Conservation (phyloP, 2,113 vertebrate species). For the Limnothrissa miodon region DNA sequence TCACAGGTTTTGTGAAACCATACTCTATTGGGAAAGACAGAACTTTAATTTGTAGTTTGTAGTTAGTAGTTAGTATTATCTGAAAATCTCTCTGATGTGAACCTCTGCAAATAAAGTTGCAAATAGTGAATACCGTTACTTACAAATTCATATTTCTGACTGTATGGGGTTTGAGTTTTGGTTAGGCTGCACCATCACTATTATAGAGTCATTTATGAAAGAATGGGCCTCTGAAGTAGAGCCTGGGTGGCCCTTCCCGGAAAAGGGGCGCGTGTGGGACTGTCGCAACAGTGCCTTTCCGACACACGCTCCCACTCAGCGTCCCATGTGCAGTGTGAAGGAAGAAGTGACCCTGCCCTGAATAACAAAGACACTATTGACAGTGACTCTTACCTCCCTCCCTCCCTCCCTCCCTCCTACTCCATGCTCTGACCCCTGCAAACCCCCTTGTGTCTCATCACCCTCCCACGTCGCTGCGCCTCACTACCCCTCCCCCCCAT, state of each 20-base stretch:
- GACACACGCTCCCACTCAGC: conserved; percentile 48
- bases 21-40: neutral
- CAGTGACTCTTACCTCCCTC: conserved; percentile 54
- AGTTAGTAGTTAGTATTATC: neutral
- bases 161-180: neutral
- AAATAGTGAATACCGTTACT: neutral
- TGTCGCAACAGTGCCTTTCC: conserved; percentile 63
- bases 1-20: neutral
- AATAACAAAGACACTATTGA: conserved; percentile 74
- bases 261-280: conserved; percentile 47
- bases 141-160: neutral
- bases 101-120: neutral
- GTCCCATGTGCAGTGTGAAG: conserved; percentile 50
- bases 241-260: conserved; percentile 69
- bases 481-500: conserved; percentile 24
- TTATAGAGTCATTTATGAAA: neutral
- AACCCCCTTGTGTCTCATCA: conserved; percentile 51
- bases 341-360: conserved; percentile 29
- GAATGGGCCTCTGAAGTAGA: conserved; percentile 2
- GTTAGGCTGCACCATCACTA: conserved; percentile 46
- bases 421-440: neutral
- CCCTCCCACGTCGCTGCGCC: conserved; percentile 60
- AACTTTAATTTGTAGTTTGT: no score
- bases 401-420: conserved; percentile 42
- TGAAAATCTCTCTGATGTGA: neutral